These are phyloP conservation scores for Rousettus madagascariensis DNA, from an alignment of 2,797 vertebrate species.

Conservation along the genomic window DNA sequence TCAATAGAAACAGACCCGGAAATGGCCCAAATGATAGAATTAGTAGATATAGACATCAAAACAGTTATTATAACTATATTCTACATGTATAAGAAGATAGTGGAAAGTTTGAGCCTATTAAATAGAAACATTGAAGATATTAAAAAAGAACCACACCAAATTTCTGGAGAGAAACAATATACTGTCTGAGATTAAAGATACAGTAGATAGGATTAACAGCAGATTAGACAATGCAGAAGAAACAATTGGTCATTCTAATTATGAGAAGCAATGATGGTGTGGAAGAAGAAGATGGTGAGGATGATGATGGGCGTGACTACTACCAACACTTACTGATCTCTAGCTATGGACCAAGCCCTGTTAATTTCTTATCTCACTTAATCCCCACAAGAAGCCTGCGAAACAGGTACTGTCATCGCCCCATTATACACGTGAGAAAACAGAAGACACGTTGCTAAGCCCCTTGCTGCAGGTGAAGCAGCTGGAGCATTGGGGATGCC, in stretches of 20 bases:
- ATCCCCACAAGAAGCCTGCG: background rate
- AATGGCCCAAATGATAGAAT: background rate
- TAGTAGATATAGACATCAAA: background rate
- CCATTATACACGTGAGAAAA: accelerated
- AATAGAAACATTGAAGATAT: background rate
- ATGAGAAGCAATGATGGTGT: background rate
- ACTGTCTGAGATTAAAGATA: background rate
- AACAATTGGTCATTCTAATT: background rate
- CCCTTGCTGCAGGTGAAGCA: background rate
- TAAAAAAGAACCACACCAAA: background rate
- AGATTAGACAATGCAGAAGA: background rate
- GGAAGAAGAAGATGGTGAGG: background rate
- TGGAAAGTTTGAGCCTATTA: background rate
- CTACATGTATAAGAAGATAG: background rate
- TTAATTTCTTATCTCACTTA: accelerated
- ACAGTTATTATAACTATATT: background rate
- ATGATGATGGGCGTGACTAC: no score
- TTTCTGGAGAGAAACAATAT: background rate
- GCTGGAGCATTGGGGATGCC: accelerated
- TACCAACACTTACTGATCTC: background rate
- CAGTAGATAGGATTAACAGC: background rate
- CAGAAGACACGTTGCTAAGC: accelerated
- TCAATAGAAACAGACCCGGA: background rate
- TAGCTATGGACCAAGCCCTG: background rate
- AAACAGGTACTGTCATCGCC: background rate